phyloP scores from a whole-genome alignment of 2,888 invertebrate genomes.

The Rhabditophanes sp. region DNA sequence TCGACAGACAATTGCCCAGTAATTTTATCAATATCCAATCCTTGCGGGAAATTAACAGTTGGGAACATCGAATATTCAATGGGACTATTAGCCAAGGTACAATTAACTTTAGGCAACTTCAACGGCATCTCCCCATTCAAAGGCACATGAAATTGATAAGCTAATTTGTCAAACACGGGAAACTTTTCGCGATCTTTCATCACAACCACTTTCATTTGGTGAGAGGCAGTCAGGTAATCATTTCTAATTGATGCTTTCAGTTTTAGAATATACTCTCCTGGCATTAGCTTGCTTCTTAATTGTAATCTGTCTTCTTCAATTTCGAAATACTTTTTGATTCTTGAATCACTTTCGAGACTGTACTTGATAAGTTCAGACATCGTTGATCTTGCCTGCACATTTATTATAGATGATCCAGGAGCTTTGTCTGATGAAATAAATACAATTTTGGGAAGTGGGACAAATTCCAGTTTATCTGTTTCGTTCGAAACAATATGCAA shows the following conservation, averaged over 20 bases:
- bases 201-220: slow-evolving; percentile 26
- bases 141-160: slow-evolving; percentile 30
- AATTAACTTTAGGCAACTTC: slow-evolving; percentile 12
- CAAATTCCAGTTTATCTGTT: slow-evolving; percentile 18
- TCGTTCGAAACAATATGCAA: slow-evolving; percentile 9
- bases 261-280: slow-evolving; percentile 5
- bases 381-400: neutral
- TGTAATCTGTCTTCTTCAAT: slow-evolving; percentile 2
- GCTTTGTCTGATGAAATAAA: slow-evolving; percentile 36
- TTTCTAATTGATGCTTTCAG: slow-evolving; percentile 2
- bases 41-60: slow-evolving; percentile 11
- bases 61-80: slow-evolving; percentile 26
- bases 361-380: neutral
- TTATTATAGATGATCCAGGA: slow-evolving; percentile 24
- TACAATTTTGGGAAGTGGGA: slow-evolving; percentile 34
- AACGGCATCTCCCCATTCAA: slow-evolving; percentile 11
- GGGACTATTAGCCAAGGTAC: slow-evolving; percentile 12
- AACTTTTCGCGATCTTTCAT: slow-evolving; percentile 39
- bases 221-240: slow-evolving; percentile 8
- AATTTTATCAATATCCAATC: slow-evolving; percentile 20
- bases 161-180: slow-evolving; percentile 36
- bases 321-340: slow-evolving; percentile 6
- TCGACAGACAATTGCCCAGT: slow-evolving; percentile 19
- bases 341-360: neutral
- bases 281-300: slow-evolving; percentile 1